A percentile compares a stretch with the other conserved stretches of the same genome.
These are phyloP conservation scores for Drosophila littoralis DNA, from an alignment of 1,140 invertebrate species.

Conservation along the genomic window DNA sequence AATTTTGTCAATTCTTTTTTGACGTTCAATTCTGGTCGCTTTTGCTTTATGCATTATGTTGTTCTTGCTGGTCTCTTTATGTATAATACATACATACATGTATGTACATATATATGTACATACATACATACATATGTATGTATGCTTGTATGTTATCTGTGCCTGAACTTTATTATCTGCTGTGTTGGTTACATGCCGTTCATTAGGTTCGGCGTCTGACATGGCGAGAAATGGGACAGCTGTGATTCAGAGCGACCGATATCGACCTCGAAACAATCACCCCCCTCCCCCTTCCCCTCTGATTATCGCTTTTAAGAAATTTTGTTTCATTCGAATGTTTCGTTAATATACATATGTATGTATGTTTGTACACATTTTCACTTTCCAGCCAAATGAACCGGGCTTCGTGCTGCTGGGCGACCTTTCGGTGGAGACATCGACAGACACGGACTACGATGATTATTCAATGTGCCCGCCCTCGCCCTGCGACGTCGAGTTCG, in stretches of 20 bases:
- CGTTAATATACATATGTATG: too few species aligned
- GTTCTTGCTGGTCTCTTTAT: slow-evolving; percentile 40
- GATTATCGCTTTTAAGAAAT: not conserved
- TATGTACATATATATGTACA: not conserved
- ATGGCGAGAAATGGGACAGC: slow-evolving; percentile 51
- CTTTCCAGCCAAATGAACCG: slow-evolving; percentile 87
- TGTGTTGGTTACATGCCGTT: slow-evolving; percentile 48
- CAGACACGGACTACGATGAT: slow-evolving; percentile 87
- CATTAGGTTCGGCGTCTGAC: slow-evolving; percentile 46
- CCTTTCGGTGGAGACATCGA: slow-evolving; percentile 87
- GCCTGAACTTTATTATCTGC: slow-evolving; percentile 63
- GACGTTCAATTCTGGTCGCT: slow-evolving; percentile 56
- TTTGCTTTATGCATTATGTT: slow-evolving; percentile 43
- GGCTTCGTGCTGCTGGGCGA: slow-evolving; percentile 87
- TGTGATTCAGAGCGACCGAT: slow-evolving; percentile 36
- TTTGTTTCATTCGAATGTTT: slow-evolving; percentile 1
- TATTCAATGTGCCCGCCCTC: slow-evolving; percentile 89
- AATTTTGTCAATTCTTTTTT: slow-evolving; percentile 80
- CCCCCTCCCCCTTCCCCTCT: not conserved
- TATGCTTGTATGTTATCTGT: slow-evolving; percentile 25
- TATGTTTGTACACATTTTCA: slow-evolving; percentile 15
- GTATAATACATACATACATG: not conserved
- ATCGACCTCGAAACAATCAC: slow-evolving; percentile 13
- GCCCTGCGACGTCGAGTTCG: slow-evolving; percentile 92
- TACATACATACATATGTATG: not conserved